Evolutionary conservation across 1,140 invertebrate species (phyloP), one percentile per base, ranked within the genome.

Genomic region (Calliopsis andreniformis): DNA sequence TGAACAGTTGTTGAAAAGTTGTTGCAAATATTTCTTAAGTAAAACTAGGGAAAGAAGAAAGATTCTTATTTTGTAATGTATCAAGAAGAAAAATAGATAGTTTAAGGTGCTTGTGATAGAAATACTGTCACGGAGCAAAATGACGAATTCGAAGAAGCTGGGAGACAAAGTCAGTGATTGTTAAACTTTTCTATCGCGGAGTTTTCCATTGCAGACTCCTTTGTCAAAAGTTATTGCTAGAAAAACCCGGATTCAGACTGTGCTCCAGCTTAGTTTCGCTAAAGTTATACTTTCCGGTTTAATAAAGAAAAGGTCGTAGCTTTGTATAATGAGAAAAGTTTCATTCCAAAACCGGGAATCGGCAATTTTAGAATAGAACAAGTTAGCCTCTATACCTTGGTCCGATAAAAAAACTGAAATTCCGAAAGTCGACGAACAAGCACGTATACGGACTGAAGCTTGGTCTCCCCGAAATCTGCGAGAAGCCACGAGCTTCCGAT

Each of bases 301-400:
- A 66, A 73, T 66, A 56, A 56, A 56, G 39, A 66, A 66, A 56
- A 56, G 71, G 55, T 56, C 68, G 55, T 25, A 39, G 55, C 25
- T 23, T 12, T 14, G 62, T 45, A 45, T 56, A 73, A 73, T 45
- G 51, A 66, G 62, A 55, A 73, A 73, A 66, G 32, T 73, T 73
- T 64, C 35, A 32, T 43, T 73, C 35, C 23, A 28, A 64, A 63
- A 45, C 20, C 49, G 0, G 51, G 39, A 73, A 73, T 73, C 71
- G 62, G 66, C 62, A 39, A 66, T 73, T 73, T 66, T 20, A 18
- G 20, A 73, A 53, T 14, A 59, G 47, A 63, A n/a, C 67, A 25
- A 58, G 39, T 35, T n/a, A 32, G 55, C n/a, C 64, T 59, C 42
- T 32, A 32, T 62, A 51, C 30, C 23, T 10, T 8, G 8, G 43